Conservation (phyloP, 2,797 vertebrate genomes). For the Xyrichtys novacula region DNA sequence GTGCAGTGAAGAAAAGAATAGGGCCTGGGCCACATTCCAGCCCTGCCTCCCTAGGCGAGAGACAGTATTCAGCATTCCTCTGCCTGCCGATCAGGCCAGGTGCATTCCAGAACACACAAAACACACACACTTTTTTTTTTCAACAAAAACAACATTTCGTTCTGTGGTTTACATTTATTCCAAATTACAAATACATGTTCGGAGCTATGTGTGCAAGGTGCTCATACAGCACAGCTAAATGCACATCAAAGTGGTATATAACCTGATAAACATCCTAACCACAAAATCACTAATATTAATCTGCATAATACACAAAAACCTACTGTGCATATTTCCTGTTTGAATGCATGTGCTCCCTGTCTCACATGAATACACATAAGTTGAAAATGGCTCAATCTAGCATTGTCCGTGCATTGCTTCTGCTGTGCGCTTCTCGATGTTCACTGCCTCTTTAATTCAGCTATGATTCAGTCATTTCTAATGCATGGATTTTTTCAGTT, state of each 20-base stretch:
- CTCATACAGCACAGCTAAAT: constrained; percentile 19
- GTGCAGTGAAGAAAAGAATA: constrained; percentile 80
- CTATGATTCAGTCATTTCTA: constrained; percentile 81
- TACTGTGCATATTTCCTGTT: constrained; percentile 1
- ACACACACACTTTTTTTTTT: constrained; percentile 52
- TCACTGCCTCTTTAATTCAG: constrained; percentile 73
- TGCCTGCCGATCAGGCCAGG: constrained; percentile 84
- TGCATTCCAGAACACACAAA: constrained; percentile 79
- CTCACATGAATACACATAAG: constrained; percentile 20
- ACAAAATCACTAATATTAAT: constrained; percentile 9
- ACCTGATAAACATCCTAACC: constrained; percentile 16
- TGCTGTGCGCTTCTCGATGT: constrained; percentile 33
- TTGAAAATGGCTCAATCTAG: constrained; percentile 42
- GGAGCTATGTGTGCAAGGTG: constrained; percentile 17
- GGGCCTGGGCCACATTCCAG: constrained; percentile 85
- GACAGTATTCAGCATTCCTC: constrained; percentile 83
- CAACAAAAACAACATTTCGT: constrained; percentile 37
- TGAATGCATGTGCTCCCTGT: constrained; percentile 22
- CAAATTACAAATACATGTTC: constrained; percentile 27
- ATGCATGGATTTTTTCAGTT: constrained; percentile 77
- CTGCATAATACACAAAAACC: constrained; percentile 2
- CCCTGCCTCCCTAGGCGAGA: constrained; percentile 82
- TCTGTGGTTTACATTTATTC: constrained; percentile 25
- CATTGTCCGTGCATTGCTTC: constrained; percentile 41
- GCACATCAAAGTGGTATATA: background rate